A percentile compares a stretch with the other conserved stretches of the same genome.
Conservation (phyloP, 2,113 vertebrate species). For the Psettodes erumei region DNA sequence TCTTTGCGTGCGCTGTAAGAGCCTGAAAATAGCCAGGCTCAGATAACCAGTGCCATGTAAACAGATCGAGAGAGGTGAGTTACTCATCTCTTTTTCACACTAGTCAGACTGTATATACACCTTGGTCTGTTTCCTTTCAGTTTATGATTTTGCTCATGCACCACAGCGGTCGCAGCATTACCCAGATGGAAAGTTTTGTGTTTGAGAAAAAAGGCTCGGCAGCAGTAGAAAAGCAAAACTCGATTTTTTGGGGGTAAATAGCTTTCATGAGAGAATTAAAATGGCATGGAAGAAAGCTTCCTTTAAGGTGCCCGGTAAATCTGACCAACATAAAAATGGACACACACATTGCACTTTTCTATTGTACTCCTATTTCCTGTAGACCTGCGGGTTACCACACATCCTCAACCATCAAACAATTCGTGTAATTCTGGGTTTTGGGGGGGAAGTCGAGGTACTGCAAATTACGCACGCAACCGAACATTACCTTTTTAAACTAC, state of each 20-base stretch:
- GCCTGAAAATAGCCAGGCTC: neutral
- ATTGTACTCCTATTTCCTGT: conserved; percentile 12
- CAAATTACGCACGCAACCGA: neutral
- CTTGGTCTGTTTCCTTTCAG: neutral
- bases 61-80: neutral
- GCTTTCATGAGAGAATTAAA: conserved; percentile 2
- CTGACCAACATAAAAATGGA: neutral
- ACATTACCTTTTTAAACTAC: conserved; percentile 14
- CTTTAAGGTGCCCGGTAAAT: neutral
- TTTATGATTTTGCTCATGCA: conserved; percentile 3
- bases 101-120: neutral
- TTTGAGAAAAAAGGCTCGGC: neutral
- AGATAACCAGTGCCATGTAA: neutral
- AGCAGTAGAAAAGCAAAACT: neutral
- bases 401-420: neutral
- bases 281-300: neutral
- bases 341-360: neutral
- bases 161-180: neutral
- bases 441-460: neutral
- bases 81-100: conserved; percentile 22
- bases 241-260: neutral
- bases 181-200: conserved; percentile 1
- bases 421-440: neutral
- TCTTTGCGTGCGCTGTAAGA: neutral
- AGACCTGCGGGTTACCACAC: conserved; percentile 3